A percentile compares a stretch with the other conserved stretches of the same genome.
Conservation (phyloP, 2,888 invertebrate species). For the Pseudoips prasinana region DNA sequence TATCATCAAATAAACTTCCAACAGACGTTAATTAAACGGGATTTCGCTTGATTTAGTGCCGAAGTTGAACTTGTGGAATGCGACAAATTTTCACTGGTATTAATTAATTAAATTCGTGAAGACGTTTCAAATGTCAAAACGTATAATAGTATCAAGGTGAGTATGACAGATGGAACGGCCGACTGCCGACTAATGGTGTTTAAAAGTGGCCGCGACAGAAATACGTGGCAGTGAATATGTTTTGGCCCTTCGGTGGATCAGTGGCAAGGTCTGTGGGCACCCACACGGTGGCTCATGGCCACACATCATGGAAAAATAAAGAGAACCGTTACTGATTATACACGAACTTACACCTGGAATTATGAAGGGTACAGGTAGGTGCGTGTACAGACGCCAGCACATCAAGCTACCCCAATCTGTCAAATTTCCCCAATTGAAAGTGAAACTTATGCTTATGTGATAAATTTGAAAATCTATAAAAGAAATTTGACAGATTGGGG, state of each 20-base stretch:
- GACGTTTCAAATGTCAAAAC: constrained; percentile 20
- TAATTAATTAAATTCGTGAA: constrained; percentile 17
- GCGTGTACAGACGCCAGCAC: too few species aligned
- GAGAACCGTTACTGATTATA: too few species aligned
- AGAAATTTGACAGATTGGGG: too few species aligned
- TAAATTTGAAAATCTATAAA: too few species aligned
- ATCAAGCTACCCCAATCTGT: too few species aligned
- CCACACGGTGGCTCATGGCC: not conserved
- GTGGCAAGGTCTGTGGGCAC: constrained; percentile 22
- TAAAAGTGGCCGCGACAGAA: constrained; percentile 14
- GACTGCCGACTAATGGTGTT: constrained; percentile 7
- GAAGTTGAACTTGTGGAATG: constrained; percentile 20
- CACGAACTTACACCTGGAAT: too few species aligned
- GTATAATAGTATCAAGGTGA: constrained; percentile 15
- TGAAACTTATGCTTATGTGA: too few species aligned
- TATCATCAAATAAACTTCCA: constrained; percentile 4
- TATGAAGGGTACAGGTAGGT: too few species aligned
- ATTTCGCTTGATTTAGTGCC: constrained; percentile 14
- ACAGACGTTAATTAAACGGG: constrained; percentile 18
- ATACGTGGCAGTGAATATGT: constrained; percentile 19
- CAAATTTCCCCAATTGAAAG: too few species aligned
- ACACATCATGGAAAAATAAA: not conserved
- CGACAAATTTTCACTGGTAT: constrained; percentile 21
- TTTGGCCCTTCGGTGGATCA: constrained; percentile 21
- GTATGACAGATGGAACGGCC: constrained; percentile 18